These are phyloP conservation scores for Hyperoodon ampullatus DNA, from an alignment of 2,113 vertebrate species.

Conservation along the genomic window DNA sequence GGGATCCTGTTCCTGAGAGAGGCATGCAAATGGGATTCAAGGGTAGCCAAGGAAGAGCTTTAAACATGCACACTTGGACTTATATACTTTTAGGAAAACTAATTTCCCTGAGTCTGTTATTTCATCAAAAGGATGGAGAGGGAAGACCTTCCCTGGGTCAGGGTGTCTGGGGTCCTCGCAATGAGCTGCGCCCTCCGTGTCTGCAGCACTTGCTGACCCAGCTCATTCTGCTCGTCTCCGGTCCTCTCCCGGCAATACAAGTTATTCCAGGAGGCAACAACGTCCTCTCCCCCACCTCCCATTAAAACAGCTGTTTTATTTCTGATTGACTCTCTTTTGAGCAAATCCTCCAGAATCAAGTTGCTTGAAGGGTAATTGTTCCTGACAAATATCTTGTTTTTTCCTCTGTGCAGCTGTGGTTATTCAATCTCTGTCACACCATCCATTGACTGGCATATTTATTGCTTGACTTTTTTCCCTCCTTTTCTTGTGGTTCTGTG, in stretches of 20 bases:
- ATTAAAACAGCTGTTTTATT: slow-evolving; percentile 56
- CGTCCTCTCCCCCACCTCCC: background rate
- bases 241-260: background rate
- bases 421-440: background rate
- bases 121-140: fast-evolving
- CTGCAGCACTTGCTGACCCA: fast-evolving
- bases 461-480: background rate
- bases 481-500: background rate
- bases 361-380: slow-evolving; percentile 65
- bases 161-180: fast-evolving
- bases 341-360: slow-evolving; percentile 64
- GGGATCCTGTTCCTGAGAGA: slow-evolving; percentile 45
- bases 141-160: fast-evolving
- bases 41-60: background rate
- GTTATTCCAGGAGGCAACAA: background rate
- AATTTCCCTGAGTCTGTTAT: background rate
- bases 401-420: slow-evolving; percentile 57
- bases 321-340: slow-evolving; percentile 74
- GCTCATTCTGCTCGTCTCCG: fast-evolving
- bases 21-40: background rate
- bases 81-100: background rate
- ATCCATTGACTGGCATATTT: background rate
- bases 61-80: background rate
- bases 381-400: background rate
- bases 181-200: fast-evolving